These are phyloP conservation scores for Centruroides sculpturatus DNA, from an alignment of 1,140 invertebrate species.

Conservation along the genomic window DNA sequence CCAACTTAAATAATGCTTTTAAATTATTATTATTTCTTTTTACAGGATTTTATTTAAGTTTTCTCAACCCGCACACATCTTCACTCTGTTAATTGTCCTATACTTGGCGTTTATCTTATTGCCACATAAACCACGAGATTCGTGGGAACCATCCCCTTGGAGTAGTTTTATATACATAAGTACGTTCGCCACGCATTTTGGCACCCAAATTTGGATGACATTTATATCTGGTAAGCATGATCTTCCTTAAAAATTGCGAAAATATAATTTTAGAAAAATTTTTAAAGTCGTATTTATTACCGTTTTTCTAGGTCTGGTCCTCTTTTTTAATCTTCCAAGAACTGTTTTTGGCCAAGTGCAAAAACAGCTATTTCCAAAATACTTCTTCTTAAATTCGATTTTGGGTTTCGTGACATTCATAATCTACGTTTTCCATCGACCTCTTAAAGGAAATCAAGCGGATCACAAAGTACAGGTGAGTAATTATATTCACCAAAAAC, in stretches of 20 bases:
- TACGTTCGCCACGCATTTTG: slow-evolving; percentile 58
- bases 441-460: slow-evolving; percentile 18
- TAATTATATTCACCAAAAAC: neutral
- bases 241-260: too few species aligned
- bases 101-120: slow-evolving; percentile 42
- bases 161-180: slow-evolving; percentile 46
- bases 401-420: slow-evolving; percentile 55
- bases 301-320: slow-evolving; percentile 47
- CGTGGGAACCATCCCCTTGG: slow-evolving; percentile 28
- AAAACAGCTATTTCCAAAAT: slow-evolving; percentile 66
- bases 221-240: slow-evolving; percentile 53
- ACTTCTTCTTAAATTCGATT: slow-evolving; percentile 58
- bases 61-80: slow-evolving; percentile 56
- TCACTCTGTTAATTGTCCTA: slow-evolving; percentile 45
- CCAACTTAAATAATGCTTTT: too few species aligned
- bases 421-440: slow-evolving; percentile 44
- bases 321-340: slow-evolving; percentile 63
- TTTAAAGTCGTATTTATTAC: too few species aligned
- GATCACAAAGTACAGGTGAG: slow-evolving; percentile 25
- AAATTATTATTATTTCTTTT: too few species aligned
- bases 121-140: slow-evolving; percentile 29
- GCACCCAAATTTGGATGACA: slow-evolving; percentile 76
- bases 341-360: slow-evolving; percentile 69
- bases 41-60: slow-evolving; percentile 48
- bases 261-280: too few species aligned